These are phyloP conservation scores for Cyprinodon diabolis DNA, from an alignment of 2,797 vertebrate genomes.

Conservation along the genomic window DNA sequence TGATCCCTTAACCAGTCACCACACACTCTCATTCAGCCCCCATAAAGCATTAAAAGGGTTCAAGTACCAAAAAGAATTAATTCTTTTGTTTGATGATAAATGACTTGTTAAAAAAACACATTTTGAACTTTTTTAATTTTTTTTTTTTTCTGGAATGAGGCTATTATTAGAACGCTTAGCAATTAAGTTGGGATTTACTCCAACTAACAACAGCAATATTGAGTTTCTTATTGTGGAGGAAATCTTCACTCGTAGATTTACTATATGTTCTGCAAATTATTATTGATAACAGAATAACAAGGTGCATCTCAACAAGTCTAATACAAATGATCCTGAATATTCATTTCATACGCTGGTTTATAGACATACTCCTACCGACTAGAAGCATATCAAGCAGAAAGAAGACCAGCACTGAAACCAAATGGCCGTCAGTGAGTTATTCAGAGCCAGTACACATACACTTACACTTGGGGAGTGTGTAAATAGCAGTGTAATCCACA, in stretches of 20 bases:
- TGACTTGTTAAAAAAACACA: constrained; percentile 31
- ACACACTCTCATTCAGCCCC: constrained; percentile 18
- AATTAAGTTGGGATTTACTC: neutral
- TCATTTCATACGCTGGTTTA: constrained; percentile 9
- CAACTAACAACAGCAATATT: neutral
- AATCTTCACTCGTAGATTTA: neutral
- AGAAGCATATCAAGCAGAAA: neutral
- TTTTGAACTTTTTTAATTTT: neutral
- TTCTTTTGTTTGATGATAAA: constrained; percentile 22
- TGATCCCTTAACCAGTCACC: constrained; percentile 56
- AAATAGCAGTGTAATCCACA: constrained; percentile 73
- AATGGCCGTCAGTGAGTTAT: constrained; percentile 29
- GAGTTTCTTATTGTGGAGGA: neutral
- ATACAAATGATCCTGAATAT: neutral
- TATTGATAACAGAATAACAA: neutral
- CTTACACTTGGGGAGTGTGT: constrained; percentile 59
- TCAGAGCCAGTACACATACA: constrained; percentile 12
- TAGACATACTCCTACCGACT: neutral
- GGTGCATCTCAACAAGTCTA: too few relatives aligned
- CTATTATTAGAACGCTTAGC: neutral
- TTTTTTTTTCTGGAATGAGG: constrained; percentile 4
- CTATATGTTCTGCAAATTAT: neutral
- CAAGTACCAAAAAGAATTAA: constrained; percentile 20
- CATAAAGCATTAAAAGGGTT: constrained; percentile 23
- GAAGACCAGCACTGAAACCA: constrained; percentile 13